phyloP scores from a whole-genome alignment of 2,888 invertebrate genomes.

The Tenthredo amoena region DNA sequence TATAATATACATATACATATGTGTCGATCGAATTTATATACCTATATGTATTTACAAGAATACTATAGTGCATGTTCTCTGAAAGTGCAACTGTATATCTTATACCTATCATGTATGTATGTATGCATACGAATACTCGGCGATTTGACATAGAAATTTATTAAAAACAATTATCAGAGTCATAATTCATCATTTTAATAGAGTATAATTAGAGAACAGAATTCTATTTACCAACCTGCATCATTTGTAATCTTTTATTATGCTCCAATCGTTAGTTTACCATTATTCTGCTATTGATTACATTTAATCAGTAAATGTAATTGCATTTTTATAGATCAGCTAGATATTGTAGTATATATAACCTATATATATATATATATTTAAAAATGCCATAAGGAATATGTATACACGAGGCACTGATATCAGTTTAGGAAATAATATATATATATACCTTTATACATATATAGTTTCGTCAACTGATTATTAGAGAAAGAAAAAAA shows the following conservation, averaged over 20 bases:
- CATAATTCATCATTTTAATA: not conserved
- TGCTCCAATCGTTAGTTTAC: not conserved
- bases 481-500: slow-evolving; percentile 52
- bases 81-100: not conserved
- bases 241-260: not conserved
- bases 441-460: slow-evolving; percentile 27
- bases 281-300: not conserved
- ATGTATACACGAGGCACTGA: slow-evolving; percentile 16
- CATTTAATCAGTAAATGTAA: not conserved
- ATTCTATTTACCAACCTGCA: not conserved
- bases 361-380: not conserved
- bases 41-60: slow-evolving; percentile 18
- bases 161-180: not conserved
- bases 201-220: not conserved
- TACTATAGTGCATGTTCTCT: slow-evolving; percentile 5
- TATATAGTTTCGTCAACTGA: slow-evolving; percentile 21
- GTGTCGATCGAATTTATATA: slow-evolving; percentile 33
- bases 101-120: slow-evolving; percentile 21
- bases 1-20: not conserved
- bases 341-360: not conserved
- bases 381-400: slow-evolving; percentile 14
- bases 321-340: not conserved
- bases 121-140: slow-evolving; percentile 57
- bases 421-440: slow-evolving; percentile 34
- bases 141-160: slow-evolving; percentile 45